phyloP scores from a whole-genome alignment of 2,888 invertebrate genomes.

The Orchesellides sinensis region DNA sequence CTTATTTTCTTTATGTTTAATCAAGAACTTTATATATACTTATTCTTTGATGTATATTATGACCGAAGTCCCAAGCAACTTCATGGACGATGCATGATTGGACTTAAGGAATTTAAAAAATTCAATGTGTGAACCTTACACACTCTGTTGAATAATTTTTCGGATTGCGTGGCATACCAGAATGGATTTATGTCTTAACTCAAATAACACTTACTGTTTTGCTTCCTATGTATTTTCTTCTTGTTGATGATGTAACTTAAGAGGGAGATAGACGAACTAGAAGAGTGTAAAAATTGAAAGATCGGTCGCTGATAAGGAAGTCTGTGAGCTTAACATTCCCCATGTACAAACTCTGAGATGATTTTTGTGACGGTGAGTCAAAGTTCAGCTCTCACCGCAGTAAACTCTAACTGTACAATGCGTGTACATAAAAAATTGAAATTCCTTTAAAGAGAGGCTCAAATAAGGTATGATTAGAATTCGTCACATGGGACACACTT shows the following conservation, averaged over 20 bases:
- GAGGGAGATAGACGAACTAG: background rate
- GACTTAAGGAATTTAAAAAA: constrained; percentile 37
- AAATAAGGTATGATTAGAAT: constrained; percentile 56
- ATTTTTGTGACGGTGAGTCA: constrained; percentile 37
- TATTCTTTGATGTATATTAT: too few relatives aligned
- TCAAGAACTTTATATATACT: background rate
- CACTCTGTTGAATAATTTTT: constrained; percentile 30
- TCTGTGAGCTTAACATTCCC: background rate
- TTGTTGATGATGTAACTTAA: too few relatives aligned
- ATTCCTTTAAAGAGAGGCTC: constrained; percentile 27
- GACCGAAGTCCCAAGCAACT: too few relatives aligned
- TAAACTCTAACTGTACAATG: constrained; percentile 12
- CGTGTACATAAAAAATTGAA: constrained; percentile 7
- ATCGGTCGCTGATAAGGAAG: constrained; percentile 30
- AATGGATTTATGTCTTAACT: constrained; percentile 40
- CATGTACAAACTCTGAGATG: background rate
- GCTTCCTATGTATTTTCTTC: too few relatives aligned
- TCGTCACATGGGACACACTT: constrained; percentile 50
- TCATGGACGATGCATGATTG: constrained; percentile 44
- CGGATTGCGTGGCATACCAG: constrained; percentile 46
- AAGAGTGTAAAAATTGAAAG: constrained; percentile 29
- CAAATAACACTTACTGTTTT: constrained; percentile 29
- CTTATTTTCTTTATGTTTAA: background rate
- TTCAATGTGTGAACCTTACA: constrained; percentile 11
- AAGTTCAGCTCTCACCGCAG: constrained; percentile 16